A percentile compares a stretch with the other conserved stretches of the same genome.
phyloP scores from a whole-genome alignment of 2,888 invertebrate species.

The Oscheius sp. region DNA sequence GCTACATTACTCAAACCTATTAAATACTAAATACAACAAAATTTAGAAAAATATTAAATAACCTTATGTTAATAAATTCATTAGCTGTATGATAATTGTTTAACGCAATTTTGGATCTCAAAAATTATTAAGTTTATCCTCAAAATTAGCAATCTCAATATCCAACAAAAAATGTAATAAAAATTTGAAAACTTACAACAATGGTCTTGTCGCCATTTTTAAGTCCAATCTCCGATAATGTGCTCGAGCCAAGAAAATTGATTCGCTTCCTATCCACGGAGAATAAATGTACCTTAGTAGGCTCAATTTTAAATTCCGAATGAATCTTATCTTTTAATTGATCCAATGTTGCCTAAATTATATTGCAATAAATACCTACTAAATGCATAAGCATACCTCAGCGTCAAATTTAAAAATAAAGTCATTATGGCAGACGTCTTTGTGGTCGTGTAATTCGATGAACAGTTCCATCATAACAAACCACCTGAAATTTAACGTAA shows the following conservation, averaged over 20 bases:
- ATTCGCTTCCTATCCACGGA: no score
- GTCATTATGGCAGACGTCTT: neutral
- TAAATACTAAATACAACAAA: conserved; percentile 32
- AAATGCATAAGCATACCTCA: neutral
- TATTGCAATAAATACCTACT: neutral
- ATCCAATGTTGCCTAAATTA: neutral
- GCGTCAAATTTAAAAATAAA: neutral
- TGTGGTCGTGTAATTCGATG: neutral
- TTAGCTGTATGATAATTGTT: conserved; percentile 5
- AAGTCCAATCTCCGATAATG: no score
- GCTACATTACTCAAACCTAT: no score
- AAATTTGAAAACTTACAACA: no score
- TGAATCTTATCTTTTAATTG: neutral
- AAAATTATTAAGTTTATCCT: no score
- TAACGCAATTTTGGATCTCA: no score
- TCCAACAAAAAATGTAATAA: no score
- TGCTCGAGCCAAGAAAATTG: no score
- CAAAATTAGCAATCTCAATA: no score
- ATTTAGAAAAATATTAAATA: conserved; percentile 34
- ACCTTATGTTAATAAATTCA: conserved; percentile 22
- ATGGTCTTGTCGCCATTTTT: no score
- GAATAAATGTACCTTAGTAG: no score
- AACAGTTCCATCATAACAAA: neutral
- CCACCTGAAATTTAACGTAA: no score
- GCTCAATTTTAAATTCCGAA: neutral